phyloP scores from a whole-genome alignment of 2,113 vertebrate genomes.

The Apteryx mantelli region DNA sequence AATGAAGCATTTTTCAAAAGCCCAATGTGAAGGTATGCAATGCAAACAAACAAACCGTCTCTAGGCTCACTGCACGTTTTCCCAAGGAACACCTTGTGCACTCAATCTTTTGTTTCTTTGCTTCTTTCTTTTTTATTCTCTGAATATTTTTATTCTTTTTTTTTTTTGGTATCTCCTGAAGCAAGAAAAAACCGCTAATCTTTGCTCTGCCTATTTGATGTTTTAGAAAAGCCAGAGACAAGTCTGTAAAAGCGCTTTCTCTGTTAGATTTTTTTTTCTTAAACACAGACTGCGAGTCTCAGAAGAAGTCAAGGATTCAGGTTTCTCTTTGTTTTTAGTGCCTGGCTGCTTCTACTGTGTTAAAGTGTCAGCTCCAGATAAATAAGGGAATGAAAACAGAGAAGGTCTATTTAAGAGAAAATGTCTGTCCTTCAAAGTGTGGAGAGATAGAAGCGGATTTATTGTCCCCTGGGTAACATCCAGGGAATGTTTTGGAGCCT shows the following conservation, averaged over 20 bases:
- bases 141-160: slow-evolving; percentile 13
- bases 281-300: slow-evolving; percentile 43
- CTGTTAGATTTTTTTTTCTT: slow-evolving; percentile 1
- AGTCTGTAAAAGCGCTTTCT: slow-evolving; percentile 11
- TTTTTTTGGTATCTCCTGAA: background rate
- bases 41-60: slow-evolving; percentile 32
- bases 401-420: slow-evolving; percentile 59
- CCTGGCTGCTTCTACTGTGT: slow-evolving; percentile 44
- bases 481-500: slow-evolving; percentile 50
- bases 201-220: slow-evolving; percentile 19
- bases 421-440: slow-evolving; percentile 49
- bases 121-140: background rate
- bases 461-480: slow-evolving; percentile 30
- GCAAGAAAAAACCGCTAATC: slow-evolving; percentile 7
- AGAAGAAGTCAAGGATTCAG: slow-evolving; percentile 64
- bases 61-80: background rate
- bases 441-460: slow-evolving; percentile 46
- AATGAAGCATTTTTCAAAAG: slow-evolving; percentile 45
- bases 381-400: slow-evolving; percentile 65
- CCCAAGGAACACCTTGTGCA: slow-evolving; percentile 6
- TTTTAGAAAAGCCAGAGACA: slow-evolving; percentile 40
- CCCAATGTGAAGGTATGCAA: background rate
- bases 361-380: slow-evolving; percentile 49
- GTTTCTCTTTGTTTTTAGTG: slow-evolving; percentile 62
- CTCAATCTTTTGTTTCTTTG: background rate